phyloP scores from a whole-genome alignment of 2,113 vertebrate species.

The Crotalus horridus region DNA sequence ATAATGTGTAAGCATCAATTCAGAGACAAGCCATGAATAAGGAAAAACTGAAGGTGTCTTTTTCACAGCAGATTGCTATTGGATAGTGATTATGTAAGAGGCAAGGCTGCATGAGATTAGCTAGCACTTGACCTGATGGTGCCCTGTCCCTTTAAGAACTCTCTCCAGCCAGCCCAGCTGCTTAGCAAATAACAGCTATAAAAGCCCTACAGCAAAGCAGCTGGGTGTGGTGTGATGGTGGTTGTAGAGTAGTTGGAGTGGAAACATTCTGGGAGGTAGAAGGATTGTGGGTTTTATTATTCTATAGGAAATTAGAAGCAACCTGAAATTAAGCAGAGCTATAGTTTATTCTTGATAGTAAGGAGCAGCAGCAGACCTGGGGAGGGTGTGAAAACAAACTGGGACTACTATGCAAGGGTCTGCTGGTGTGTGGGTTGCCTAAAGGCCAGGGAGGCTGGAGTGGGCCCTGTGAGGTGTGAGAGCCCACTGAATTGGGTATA shows the following conservation, averaged over 20 bases:
- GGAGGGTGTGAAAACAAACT: background rate
- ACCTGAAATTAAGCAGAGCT: background rate
- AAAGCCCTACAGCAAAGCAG: background rate
- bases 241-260: background rate
- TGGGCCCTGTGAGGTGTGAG: background rate
- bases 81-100: background rate
- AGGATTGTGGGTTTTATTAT: background rate
- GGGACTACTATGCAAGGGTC: background rate
- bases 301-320: background rate
- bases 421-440: background rate
- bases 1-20: background rate
- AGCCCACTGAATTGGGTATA: background rate
- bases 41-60: background rate
- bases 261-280: background rate
- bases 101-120: background rate
- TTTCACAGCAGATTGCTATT: background rate
- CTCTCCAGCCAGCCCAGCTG: background rate
- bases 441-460: background rate
- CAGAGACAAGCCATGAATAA: background rate
- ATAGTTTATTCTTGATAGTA: background rate
- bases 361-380: background rate
- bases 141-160: background rate
- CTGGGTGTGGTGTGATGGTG: background rate
- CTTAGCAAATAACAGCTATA: background rate
- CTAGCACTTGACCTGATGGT: background rate